These are phyloP conservation scores for Enteromius thamalakanensis DNA, from an alignment of 2,797 vertebrate species.

Conservation along the genomic window DNA sequence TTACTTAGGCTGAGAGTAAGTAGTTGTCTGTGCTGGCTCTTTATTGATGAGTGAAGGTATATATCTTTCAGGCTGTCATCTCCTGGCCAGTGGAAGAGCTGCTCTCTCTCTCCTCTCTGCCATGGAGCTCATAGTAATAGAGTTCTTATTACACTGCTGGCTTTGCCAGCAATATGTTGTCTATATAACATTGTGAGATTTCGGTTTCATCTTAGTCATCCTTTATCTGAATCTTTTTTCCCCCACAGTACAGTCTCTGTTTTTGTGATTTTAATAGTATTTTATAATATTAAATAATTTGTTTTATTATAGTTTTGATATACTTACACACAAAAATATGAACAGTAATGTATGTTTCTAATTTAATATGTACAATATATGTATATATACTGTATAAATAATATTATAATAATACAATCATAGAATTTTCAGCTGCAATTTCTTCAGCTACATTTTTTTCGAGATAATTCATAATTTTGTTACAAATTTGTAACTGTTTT, in stretches of 20 bases:
- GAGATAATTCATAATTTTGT: too few species aligned
- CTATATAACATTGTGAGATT: constrained; percentile 52
- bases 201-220: background rate
- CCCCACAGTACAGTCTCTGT: background rate
- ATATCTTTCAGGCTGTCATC: constrained; percentile 90
- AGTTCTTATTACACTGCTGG: constrained; percentile 73
- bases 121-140: constrained; percentile 85
- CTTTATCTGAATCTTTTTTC: background rate
- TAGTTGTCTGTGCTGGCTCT: constrained; percentile 85
- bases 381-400: background rate
- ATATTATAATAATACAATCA: background rate
- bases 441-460: too few species aligned
- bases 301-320: background rate
- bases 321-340: background rate
- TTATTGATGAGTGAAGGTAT: constrained; percentile 87
- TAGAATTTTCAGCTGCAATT: background rate
- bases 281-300: background rate
- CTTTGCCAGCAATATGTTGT: constrained; percentile 32
- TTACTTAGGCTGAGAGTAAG: constrained; percentile 89
- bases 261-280: background rate
- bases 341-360: background rate
- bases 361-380: background rate
- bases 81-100: constrained; percentile 72
- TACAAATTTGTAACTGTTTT: background rate
- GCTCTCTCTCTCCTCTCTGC: constrained; percentile 53